These are phyloP conservation scores for Myotis findleyi DNA, from an alignment of 2,797 vertebrate genomes.

Conservation along the genomic window DNA sequence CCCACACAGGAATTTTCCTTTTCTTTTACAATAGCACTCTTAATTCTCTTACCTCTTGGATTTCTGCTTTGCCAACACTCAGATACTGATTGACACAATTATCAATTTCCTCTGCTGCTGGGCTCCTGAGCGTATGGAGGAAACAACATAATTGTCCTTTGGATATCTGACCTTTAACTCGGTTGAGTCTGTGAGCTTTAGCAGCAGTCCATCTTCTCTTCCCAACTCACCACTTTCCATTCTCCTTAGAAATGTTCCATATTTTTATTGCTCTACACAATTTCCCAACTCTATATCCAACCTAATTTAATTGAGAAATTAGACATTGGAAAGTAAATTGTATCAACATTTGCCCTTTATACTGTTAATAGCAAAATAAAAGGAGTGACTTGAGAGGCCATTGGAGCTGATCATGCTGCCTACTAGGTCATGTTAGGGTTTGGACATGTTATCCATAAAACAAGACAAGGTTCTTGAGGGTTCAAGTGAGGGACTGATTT, in stretches of 20 bases:
- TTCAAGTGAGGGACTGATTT: not conserved
- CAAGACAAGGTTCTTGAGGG: not conserved
- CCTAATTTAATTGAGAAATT: not conserved
- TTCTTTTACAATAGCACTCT: not conserved
- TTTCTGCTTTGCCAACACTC: not conserved
- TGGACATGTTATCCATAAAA: not conserved
- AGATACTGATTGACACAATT: not conserved
- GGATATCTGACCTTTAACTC: not conserved
- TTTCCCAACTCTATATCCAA: not conserved
- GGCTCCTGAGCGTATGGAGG: not conserved
- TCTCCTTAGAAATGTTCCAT: not conserved
- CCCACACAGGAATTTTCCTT: not conserved
- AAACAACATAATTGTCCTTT: not conserved
- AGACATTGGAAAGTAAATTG: not conserved
- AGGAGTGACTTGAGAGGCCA: not conserved
- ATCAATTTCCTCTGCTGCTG: not conserved
- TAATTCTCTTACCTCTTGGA: not conserved
- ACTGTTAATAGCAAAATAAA: not conserved
- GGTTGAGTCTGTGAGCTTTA: not conserved
- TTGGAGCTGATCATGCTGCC: not conserved
- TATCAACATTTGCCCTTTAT: not conserved
- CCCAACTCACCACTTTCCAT: not conserved
- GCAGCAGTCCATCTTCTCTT: not conserved
- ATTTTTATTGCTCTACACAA: not conserved
- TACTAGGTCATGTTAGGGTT: not conserved